Conservation (phyloP, 2,888 invertebrate genomes). For the Allophyes oxyacanthae region DNA sequence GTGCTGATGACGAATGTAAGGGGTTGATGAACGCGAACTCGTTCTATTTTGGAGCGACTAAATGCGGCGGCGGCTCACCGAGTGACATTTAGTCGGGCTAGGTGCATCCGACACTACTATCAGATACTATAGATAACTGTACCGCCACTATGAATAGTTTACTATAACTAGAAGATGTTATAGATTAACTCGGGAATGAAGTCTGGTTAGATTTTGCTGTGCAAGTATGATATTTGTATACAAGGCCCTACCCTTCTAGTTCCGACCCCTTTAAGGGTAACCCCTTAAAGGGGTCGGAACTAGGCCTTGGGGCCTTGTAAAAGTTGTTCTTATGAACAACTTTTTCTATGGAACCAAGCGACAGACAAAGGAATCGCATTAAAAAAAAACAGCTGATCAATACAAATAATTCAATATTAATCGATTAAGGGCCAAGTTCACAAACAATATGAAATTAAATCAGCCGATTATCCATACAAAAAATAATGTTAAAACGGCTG, state of each 20-base stretch:
- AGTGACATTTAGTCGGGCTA: slow-evolving; percentile 87
- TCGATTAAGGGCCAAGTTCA: no score
- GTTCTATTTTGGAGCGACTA: slow-evolving; percentile 87
- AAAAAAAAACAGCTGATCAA: no score
- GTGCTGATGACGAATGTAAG: slow-evolving; percentile 82
- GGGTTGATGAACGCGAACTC: slow-evolving; percentile 86
- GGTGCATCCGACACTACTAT: slow-evolving; percentile 83
- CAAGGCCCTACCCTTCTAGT: no score
- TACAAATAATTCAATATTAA: no score
- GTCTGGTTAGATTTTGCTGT: slow-evolving; percentile 12
- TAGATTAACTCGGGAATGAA: slow-evolving; percentile 22
- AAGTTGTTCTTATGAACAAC: no score
- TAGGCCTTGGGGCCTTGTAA: no score
- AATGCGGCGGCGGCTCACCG: slow-evolving; percentile 84
- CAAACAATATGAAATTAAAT: no score
- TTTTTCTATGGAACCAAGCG: no score
- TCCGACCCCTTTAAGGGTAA: neutral
- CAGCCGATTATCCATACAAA: no score
- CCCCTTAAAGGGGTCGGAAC: no score
- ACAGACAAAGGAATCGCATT: no score
- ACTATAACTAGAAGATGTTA: slow-evolving; percentile 52
- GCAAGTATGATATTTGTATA: neutral
- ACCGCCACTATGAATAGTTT: slow-evolving; percentile 55
- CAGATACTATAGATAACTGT: slow-evolving; percentile 66
- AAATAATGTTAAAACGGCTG: no score